Evolutionary conservation across 2,888 invertebrate genomes (phyloP), one percentile per base, ranked within the genome.

Genomic region (Nomada ruficornis): DNA sequence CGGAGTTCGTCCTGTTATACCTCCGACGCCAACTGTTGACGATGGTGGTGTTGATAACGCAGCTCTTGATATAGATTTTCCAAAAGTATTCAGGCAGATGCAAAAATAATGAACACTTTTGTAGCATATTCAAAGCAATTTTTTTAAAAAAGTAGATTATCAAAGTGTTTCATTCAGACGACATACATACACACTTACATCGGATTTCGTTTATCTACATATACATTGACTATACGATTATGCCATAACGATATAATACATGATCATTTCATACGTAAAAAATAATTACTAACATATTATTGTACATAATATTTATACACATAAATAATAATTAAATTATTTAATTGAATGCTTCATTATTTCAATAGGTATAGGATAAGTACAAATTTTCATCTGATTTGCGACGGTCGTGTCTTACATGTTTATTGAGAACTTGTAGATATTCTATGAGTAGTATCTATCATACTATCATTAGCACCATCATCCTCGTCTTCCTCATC

Each of bases 11-110:
- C 68, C 80, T 23, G 7, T 70, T 23, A 15, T n/a, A 23, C 50
- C 87, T 57, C 76, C 50, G n/a, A 23, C 83, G 7, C 77, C 89
- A 57, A 77, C 83, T 10, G 29, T 79, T 0, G 89, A 86, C 44
- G 60, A 88, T 23, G 72, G 94, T 11, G 95, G 95, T 80, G 94
- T 96, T 82, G 95, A 96, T 83, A 96, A 96, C 89, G 94, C 95
- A 85, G 95, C 95, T 50, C 92, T 96, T 85, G 96, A 96, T 74
- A 95, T 95, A 9, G 96, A 96, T 89, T 96, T 96, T 87, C 95
- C 96, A 90, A 95, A 95, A 79, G 95, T 95, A 1, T 95, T 96
- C 90, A 95, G 95, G 90, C 95, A 95, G 89, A 95, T 96, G 91
- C 95, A 95, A 91, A 95, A 95, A 84, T 95, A 95, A 89, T 93